Percentiles rank a stretch among this genome's conserved stretches.
phyloP scores from a whole-genome alignment of 2,797 vertebrate genomes.

The Poeciliopsis infans region DNA sequence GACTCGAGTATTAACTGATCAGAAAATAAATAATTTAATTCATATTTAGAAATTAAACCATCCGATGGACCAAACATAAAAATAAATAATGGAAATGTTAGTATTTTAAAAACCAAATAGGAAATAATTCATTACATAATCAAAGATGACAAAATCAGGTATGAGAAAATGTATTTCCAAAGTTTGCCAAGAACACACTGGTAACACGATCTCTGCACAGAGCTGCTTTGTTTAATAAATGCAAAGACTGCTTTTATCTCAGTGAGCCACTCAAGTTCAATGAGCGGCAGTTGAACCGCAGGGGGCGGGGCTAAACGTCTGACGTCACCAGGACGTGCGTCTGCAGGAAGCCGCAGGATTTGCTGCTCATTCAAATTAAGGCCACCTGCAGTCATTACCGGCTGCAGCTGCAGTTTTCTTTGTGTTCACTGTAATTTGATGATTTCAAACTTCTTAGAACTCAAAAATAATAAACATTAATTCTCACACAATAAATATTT shows the following conservation, averaged over 20 bases:
- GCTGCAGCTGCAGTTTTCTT: neutral
- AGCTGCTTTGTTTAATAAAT: conserved; percentile 5
- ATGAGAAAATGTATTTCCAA: neutral
- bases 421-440: neutral
- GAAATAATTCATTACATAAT: neutral
- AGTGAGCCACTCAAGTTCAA: conserved; percentile 1
- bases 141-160: neutral
- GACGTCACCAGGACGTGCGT: neutral
- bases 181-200: neutral
- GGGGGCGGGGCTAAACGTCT: conserved; percentile 3
- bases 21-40: no score
- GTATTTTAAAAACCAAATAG: no score
- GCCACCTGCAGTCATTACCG: neutral
- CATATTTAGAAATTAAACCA: no score
- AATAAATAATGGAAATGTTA: no score
- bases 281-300: conserved; percentile 4
- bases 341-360: neutral
- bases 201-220: neutral
- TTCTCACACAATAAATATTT: neutral
- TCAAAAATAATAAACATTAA: neutral
- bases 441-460: neutral
- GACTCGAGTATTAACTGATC: no score
- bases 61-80: no score
- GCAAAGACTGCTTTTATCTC: neutral
- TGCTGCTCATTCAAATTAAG: neutral